Conservation (phyloP, 2,797 vertebrate genomes). For the Neoniphon sammara region DNA sequence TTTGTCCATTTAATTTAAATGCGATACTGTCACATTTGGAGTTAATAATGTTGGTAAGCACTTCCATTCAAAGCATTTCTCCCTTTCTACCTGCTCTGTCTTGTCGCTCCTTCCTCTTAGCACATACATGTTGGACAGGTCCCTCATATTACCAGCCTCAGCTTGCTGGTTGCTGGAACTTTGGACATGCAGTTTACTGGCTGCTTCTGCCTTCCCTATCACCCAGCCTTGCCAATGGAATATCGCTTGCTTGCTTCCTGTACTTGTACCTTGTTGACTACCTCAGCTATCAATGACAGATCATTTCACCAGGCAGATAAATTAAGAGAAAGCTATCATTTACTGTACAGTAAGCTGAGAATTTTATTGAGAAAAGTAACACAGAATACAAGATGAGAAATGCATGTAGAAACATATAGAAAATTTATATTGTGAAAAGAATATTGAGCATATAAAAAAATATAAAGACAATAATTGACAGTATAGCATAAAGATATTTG, state of each 20-base stretch:
- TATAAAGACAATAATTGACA: too few species aligned
- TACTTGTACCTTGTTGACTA: not conserved
- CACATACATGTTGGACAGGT: not conserved
- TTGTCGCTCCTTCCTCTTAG: not conserved
- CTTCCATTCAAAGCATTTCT: not conserved
- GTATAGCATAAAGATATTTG: too few species aligned
- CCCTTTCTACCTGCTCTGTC: not conserved
- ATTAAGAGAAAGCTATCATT: not conserved
- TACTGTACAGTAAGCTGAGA: not conserved
- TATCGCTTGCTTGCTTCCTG: not conserved
- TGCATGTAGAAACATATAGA: not conserved
- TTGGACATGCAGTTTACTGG: constrained; percentile 19
- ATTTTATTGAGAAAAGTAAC: too few species aligned
- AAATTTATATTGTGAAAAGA: not conserved
- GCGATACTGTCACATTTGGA: not conserved
- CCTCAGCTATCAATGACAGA: not conserved
- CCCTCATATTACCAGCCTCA: not conserved
- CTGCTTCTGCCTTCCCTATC: not conserved
- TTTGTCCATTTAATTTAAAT: not conserved
- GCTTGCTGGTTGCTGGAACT: constrained; percentile 15
- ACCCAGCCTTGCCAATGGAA: not conserved
- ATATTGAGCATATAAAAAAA: too few species aligned
- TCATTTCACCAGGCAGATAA: not conserved
- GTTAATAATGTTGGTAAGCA: not conserved
- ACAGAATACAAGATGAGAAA: not conserved